phyloP scores from a whole-genome alignment of 2,888 invertebrate genomes.

The Ormyrus labotus region DNA sequence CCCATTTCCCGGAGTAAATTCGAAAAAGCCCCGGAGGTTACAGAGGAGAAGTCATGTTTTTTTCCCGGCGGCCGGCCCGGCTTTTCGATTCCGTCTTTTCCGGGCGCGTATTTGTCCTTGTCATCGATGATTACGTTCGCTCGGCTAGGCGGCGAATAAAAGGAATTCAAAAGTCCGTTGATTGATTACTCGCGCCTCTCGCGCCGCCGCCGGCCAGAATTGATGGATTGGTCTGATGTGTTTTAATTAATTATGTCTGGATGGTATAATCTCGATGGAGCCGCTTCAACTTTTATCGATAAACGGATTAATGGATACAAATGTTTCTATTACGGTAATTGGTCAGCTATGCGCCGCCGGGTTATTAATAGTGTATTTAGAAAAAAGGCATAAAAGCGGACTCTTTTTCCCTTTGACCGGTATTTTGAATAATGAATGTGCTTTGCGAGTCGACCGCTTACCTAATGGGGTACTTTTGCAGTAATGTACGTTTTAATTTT shows the following conservation, averaged over 20 bases:
- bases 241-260: conserved; percentile 52
- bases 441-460: too few relatives aligned
- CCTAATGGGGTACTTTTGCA: too few relatives aligned
- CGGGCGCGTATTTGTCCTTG: conserved; percentile 23
- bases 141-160: neutral
- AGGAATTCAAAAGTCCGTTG: conserved; percentile 45
- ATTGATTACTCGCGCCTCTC: conserved; percentile 38
- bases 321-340: conserved; percentile 34
- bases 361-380: neutral
- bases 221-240: conserved; percentile 41
- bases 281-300: conserved; percentile 21
- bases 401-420: too few relatives aligned
- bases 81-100: conserved; percentile 13
- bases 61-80: neutral
- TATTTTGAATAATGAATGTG: too few relatives aligned
- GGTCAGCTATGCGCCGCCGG: neutral
- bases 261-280: conserved; percentile 25
- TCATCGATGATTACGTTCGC: conserved; percentile 44
- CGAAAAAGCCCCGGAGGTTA: too few relatives aligned
- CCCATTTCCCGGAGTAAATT: too few relatives aligned
- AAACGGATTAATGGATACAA: conserved; percentile 41
- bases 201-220: neutral
- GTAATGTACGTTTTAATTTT: too few relatives aligned
- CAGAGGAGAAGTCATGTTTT: neutral
- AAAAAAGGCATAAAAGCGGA: too few relatives aligned